Evolutionary conservation across 2,888 invertebrate genomes (phyloP).

Genomic region (Iselma pallidipennis): DNA sequence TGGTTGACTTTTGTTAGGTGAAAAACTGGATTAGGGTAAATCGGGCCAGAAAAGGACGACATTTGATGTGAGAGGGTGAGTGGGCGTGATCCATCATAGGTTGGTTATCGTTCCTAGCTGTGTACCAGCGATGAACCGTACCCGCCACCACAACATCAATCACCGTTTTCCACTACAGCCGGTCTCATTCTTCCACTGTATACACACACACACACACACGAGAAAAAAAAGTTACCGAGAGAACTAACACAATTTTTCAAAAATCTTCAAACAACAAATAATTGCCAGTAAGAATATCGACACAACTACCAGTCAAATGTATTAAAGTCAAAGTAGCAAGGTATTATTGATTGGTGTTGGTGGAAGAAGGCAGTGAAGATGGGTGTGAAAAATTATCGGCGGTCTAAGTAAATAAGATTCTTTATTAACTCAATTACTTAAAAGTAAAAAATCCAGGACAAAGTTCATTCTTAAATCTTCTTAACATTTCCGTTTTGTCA

Average conservation of each 20-base stretch:
- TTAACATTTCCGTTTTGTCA: neutral
- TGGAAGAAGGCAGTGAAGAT: too few species aligned
- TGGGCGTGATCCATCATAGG: constrained; percentile 34
- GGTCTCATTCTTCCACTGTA: constrained; percentile 7
- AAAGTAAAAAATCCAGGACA: too few species aligned
- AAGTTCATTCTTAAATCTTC: neutral
- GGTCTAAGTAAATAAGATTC: too few species aligned
- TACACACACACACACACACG: neutral
- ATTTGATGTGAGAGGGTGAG: constrained; percentile 16
- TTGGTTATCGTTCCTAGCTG: constrained; percentile 33
- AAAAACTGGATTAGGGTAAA: neutral
- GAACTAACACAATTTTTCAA: neutral
- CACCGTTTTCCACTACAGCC: constrained; percentile 36
- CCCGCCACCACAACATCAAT: constrained; percentile 42
- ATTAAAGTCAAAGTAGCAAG: too few species aligned
- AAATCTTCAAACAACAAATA: neutral
- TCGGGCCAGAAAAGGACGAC: constrained; percentile 4
- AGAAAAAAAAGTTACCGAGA: neutral
- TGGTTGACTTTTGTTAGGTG: neutral
- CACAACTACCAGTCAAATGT: too few species aligned
- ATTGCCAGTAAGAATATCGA: neutral
- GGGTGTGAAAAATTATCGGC: too few species aligned
- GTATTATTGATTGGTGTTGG: too few species aligned
- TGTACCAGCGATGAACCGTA: constrained; percentile 41
- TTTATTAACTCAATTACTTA: too few species aligned